These are phyloP conservation scores for Falco cherrug DNA, from an alignment of 2,797 vertebrate species.

Conservation along the genomic window DNA sequence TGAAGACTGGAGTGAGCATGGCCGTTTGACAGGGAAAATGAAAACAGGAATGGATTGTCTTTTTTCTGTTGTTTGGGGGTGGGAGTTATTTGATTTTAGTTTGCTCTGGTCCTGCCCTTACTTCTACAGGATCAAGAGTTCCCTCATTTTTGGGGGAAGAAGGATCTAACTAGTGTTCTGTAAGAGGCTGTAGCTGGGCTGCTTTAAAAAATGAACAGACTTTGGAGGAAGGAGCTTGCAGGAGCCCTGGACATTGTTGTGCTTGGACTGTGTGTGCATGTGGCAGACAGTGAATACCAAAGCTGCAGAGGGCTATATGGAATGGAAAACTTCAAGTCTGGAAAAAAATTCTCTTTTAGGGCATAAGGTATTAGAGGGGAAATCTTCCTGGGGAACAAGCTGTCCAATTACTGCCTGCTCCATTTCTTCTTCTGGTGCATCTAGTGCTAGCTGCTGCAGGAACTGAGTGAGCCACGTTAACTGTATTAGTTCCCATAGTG, in stretches of 20 bases:
- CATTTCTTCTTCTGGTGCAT: background rate
- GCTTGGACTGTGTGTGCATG: background rate
- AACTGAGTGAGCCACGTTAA: background rate
- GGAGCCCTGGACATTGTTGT: background rate
- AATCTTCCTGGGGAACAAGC: background rate
- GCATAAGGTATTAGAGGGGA: background rate
- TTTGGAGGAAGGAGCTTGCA: background rate
- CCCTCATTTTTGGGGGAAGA: no score
- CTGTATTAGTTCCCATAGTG: background rate
- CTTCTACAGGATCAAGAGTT: no score
- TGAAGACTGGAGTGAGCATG: background rate
- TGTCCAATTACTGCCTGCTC: background rate
- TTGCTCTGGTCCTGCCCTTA: background rate
- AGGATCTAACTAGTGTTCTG: background rate
- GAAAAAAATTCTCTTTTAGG: background rate
- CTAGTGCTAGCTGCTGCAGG: background rate
- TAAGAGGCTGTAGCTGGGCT: background rate
- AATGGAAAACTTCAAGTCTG: background rate
- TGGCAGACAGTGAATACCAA: background rate
- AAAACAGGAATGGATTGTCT: background rate
- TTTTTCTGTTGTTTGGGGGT: background rate
- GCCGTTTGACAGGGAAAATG: background rate
- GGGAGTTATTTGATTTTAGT: background rate
- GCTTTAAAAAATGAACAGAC: background rate
- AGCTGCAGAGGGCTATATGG: background rate